These are phyloP conservation scores for Meliscaeva auricollis DNA, from an alignment of 2,888 invertebrate genomes.

Conservation along the genomic window DNA sequence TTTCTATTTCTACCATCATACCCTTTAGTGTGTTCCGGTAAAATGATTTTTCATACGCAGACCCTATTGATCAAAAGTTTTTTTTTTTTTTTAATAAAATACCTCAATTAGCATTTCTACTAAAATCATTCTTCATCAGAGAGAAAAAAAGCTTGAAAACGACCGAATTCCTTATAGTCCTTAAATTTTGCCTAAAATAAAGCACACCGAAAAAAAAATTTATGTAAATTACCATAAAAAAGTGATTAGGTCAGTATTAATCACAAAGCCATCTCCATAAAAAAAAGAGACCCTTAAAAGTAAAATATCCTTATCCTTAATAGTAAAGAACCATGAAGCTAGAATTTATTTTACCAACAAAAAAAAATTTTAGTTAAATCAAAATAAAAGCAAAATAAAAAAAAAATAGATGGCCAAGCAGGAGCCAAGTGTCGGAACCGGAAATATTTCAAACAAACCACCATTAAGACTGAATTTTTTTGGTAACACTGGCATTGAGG, in stretches of 20 bases:
- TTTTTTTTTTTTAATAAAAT: too few relatives aligned
- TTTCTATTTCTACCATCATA: too few relatives aligned
- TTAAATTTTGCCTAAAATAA: neutral
- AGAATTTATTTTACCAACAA: neutral
- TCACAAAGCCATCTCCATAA: neutral
- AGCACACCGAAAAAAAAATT: neutral
- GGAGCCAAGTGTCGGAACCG: neutral
- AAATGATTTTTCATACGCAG: too few relatives aligned
- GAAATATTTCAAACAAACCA: conserved; percentile 25
- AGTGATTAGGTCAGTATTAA: conserved; percentile 25
- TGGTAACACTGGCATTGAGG: neutral
- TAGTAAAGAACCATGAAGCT: conserved; percentile 21
- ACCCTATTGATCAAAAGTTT: too few relatives aligned
- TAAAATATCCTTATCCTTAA: conserved; percentile 9
- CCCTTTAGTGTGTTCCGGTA: too few relatives aligned
- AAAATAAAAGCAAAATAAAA: neutral
- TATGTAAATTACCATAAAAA: conserved; percentile 4
- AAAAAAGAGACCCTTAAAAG: neutral
- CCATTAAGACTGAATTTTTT: neutral
- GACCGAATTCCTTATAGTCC: neutral
- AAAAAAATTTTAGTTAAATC: conserved; percentile 9
- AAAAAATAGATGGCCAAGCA: neutral
- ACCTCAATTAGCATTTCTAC: conserved; percentile 1
- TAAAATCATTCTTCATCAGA: neutral
- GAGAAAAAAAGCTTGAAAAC: neutral